Conservation (phyloP, 2,888 invertebrate genomes). For the Tromatobia lineatoria region DNA sequence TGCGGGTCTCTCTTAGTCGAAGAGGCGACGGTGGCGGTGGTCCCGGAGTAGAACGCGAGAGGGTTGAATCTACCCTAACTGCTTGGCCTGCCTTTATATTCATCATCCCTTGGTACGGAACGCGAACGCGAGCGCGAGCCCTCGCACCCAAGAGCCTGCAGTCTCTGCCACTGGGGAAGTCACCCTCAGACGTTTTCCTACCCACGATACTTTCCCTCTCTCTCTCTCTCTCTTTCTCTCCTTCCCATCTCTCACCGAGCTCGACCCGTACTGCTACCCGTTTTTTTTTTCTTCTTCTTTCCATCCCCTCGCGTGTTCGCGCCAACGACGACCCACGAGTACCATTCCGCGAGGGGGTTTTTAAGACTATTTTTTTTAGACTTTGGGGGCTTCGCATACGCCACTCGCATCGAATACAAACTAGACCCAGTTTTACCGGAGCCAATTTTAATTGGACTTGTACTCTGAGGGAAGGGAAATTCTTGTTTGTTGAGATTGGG, state of each 20-base stretch:
- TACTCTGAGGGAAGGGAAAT: conserved; percentile 18
- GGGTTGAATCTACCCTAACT: conserved; percentile 84
- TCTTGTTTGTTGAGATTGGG: conserved; percentile 13
- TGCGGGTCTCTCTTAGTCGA: conserved; percentile 73
- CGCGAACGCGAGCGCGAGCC: conserved; percentile 49
- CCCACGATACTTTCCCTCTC: conserved; percentile 13
- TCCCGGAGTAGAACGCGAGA: conserved; percentile 76
- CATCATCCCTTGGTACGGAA: conserved; percentile 80
- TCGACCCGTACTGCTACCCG: conserved; percentile 43
- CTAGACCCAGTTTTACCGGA: conserved; percentile 64
- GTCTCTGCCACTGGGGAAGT: conserved; percentile 51
- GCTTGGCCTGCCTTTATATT: conserved; percentile 84
- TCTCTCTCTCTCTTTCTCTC: conserved; percentile 50
- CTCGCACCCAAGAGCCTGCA: conserved; percentile 47
- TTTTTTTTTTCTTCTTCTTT: neutral
- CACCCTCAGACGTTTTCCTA: conserved; percentile 51
- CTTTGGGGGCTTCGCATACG: conserved; percentile 52
- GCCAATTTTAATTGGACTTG: conserved; percentile 64
- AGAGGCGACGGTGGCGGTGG: conserved; percentile 49
- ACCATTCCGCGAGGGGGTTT: conserved; percentile 69
- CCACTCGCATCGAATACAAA: conserved; percentile 76
- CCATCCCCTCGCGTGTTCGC: conserved; percentile 41
- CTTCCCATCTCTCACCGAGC: conserved; percentile 53
- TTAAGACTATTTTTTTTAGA: conserved; percentile 69
- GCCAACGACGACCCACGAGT: conserved; percentile 67